These are phyloP conservation scores for Dicrurus megarhynchus DNA, from an alignment of 2,113 vertebrate genomes.

Conservation along the genomic window DNA sequence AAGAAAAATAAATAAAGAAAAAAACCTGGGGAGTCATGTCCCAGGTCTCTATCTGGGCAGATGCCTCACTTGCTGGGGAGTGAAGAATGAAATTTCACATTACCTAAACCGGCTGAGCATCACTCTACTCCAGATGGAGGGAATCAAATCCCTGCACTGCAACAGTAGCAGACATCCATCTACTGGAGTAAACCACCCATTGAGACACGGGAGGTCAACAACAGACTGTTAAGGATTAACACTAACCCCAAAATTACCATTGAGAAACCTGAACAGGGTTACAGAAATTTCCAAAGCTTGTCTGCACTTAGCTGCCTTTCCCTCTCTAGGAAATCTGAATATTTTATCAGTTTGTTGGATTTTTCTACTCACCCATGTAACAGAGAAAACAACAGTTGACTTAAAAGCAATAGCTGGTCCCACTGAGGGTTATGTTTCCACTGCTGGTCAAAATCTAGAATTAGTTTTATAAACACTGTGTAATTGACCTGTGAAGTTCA, in stretches of 20 bases:
- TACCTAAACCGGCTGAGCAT: background rate
- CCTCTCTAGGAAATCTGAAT: background rate
- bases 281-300: background rate
- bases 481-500: slow-evolving; percentile 54
- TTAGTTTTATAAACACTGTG: slow-evolving; percentile 53
- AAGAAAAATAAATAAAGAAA: background rate
- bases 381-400: background rate
- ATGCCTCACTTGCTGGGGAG: background rate
- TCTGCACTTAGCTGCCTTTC: background rate
- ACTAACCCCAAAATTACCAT: background rate
- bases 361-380: background rate
- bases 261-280: background rate
- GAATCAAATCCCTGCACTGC: background rate
- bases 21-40: background rate
- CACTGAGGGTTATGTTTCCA: background rate
- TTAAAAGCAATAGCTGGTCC: slow-evolving; percentile 10
- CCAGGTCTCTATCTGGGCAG: background rate
- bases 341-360: background rate
- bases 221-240: background rate
- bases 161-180: background rate
- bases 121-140: background rate
- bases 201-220: background rate
- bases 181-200: background rate
- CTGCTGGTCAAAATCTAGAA: slow-evolving; percentile 31
- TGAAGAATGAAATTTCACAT: background rate